Conservation (phyloP, 92 coral and sea anemone genomes). For the Muricea muricata region DNA sequence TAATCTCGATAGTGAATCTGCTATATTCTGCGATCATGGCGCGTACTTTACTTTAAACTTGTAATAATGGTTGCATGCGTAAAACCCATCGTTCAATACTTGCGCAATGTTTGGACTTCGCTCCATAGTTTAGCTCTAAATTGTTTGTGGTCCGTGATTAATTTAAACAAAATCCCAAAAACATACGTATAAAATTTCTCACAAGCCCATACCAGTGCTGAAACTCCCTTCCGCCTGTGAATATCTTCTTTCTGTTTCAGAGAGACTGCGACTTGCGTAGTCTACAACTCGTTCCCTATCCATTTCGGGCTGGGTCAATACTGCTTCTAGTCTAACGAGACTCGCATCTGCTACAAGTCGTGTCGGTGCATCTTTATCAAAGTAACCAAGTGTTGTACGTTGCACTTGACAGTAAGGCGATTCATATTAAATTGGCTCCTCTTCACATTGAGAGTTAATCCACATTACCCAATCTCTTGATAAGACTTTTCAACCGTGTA, state of each 20-base stretch:
- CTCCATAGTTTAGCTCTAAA: conserved; percentile 60
- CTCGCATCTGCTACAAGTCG: conserved; percentile 44
- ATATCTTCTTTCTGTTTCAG: conserved; percentile 29
- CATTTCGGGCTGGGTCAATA: conserved; percentile 16
- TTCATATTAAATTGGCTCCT: conserved; percentile 55
- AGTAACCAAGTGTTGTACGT: conserved; percentile 44
- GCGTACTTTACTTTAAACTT: conserved; percentile 56
- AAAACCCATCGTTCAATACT: conserved; percentile 61
- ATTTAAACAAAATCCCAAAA: conserved; percentile 28
- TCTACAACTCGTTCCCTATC: conserved; percentile 24
- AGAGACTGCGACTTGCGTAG: conserved; percentile 57
- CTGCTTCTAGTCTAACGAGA: conserved; percentile 50
- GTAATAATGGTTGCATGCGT: conserved; percentile 62
- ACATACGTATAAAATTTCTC: conserved; percentile 40
- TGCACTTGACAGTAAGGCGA: conserved; percentile 14
- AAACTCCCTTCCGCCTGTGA: conserved; percentile 51
- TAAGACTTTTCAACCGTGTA: background rate
- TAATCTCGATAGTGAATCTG: conserved; percentile 64
- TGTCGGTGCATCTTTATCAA: conserved; percentile 56
- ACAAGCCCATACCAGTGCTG: conserved; percentile 51
- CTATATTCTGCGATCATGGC: conserved; percentile 62
- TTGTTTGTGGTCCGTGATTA: conserved; percentile 67
- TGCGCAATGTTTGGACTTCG: conserved; percentile 52
- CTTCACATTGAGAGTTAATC: conserved; percentile 34
- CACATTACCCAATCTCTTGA: conserved; percentile 12